A percentile compares a stretch with the other conserved stretches of the same genome.
Evolutionary conservation across 2,113 vertebrate genomes (phyloP).

Genomic region (Haemorhous mexicanus): DNA sequence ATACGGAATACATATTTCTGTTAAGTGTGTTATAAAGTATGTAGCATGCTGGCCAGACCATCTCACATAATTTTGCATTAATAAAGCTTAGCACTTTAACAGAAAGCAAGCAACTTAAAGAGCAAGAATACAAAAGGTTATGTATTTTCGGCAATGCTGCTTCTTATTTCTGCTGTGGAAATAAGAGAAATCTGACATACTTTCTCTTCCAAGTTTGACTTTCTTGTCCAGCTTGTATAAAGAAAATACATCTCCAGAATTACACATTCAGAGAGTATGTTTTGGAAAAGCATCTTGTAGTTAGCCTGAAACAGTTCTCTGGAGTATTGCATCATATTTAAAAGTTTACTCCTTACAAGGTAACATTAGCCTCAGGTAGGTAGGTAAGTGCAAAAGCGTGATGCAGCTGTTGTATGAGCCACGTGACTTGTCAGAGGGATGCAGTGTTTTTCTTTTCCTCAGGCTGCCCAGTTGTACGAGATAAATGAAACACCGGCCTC

Average conservation of each 20-base stretch:
- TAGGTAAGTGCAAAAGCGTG: background rate
- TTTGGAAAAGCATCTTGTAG: background rate
- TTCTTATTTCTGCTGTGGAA: background rate
- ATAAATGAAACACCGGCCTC: background rate
- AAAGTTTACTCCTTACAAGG: background rate
- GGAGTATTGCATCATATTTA: background rate
- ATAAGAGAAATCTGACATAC: background rate
- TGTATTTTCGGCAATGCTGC: background rate
- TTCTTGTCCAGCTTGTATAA: background rate
- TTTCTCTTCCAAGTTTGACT: background rate
- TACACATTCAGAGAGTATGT: background rate
- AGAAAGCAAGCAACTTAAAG: background rate
- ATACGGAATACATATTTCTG: background rate
- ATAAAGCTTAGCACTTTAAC: background rate
- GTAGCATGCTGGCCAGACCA: background rate
- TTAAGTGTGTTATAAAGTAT: background rate
- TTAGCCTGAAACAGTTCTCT: background rate
- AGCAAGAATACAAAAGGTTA: background rate
- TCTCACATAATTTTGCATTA: background rate
- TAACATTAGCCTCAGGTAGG: background rate
- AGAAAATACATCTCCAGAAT: background rate
- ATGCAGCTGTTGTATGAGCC: background rate
- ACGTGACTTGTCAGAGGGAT: background rate
- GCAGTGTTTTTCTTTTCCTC: background rate
- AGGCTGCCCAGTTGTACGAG: background rate